Conservation (phyloP, 2,888 invertebrate genomes). For the Folsomia candida region DNA sequence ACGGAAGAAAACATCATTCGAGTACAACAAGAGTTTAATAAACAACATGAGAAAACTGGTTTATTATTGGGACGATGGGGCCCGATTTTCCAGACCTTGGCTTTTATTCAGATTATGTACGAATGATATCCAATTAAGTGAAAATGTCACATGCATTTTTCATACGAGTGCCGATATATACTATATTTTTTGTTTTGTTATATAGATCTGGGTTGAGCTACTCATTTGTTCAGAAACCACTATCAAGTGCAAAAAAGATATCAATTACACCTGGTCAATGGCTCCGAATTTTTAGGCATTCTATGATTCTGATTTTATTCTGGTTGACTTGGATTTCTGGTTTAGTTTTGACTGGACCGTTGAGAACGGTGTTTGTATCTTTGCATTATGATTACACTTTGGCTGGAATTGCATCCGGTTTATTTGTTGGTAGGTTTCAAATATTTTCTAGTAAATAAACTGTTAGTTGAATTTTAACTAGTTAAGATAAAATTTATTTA, state of each 20-base stretch:
- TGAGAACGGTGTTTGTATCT: slow-evolving; percentile 38
- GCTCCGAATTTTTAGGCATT: slow-evolving; percentile 38
- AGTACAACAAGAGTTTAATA: neutral
- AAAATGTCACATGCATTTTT: no score
- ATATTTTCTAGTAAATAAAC: slow-evolving; percentile 8
- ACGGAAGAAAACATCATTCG: neutral
- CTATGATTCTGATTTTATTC: slow-evolving; percentile 29
- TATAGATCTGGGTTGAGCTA: slow-evolving; percentile 36
- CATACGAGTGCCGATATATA: no score
- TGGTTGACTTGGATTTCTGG: slow-evolving; percentile 37
- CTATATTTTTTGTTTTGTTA: slow-evolving; percentile 4
- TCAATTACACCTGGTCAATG: slow-evolving; percentile 31
- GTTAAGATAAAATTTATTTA: neutral
- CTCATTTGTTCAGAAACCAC: slow-evolving; percentile 35
- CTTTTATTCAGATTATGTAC: slow-evolving; percentile 41
- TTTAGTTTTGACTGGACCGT: slow-evolving; percentile 42
- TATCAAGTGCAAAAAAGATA: slow-evolving; percentile 27
- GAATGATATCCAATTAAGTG: neutral
- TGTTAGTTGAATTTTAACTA: no score
- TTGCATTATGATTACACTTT: slow-evolving; percentile 44
- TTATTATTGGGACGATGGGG: slow-evolving; percentile 37
- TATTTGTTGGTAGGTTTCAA: slow-evolving; percentile 33
- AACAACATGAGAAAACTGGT: neutral
- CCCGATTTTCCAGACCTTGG: slow-evolving; percentile 32
- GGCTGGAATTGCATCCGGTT: slow-evolving; percentile 40